phyloP scores from a whole-genome alignment of 2,888 invertebrate genomes.

The Thereva unica region DNA sequence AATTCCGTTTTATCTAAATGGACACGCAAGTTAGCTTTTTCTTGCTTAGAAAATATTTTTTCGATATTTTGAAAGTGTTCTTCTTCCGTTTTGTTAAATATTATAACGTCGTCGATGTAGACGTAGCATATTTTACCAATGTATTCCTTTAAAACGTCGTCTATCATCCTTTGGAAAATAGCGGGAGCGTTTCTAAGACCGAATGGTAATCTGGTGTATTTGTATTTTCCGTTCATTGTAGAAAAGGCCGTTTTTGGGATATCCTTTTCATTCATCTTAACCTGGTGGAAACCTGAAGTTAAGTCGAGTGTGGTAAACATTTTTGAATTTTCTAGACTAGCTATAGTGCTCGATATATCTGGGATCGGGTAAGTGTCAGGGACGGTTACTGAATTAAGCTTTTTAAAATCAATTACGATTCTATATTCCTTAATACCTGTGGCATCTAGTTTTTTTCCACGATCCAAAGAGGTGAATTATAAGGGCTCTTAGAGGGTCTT shows the following conservation, averaged over 20 bases:
- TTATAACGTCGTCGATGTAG: slow-evolving; percentile 44
- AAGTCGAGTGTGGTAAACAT: slow-evolving; percentile 35
- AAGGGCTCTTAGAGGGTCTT: slow-evolving; percentile 41
- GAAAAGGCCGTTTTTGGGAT: slow-evolving; percentile 39
- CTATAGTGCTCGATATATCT: slow-evolving; percentile 20
- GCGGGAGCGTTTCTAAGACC: too few species aligned
- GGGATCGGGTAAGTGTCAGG: slow-evolving; percentile 24
- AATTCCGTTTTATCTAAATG: slow-evolving; percentile 40
- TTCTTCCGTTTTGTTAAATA: slow-evolving; percentile 36
- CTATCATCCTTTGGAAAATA: too few species aligned
- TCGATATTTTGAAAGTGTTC: slow-evolving; percentile 37
- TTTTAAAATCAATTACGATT: slow-evolving; percentile 26
- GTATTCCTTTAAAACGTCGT: slow-evolving; percentile 19
- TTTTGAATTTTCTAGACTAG: slow-evolving; percentile 29
- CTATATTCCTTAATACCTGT: slow-evolving; percentile 27
- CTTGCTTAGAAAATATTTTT: slow-evolving; percentile 33
- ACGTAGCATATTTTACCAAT: slow-evolving; percentile 41
- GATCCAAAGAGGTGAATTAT: slow-evolving; percentile 44
- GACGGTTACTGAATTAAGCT: slow-evolving; percentile 25
- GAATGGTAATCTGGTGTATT: slow-evolving; percentile 31
- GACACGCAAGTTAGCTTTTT: slow-evolving; percentile 34
- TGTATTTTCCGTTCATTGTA: slow-evolving; percentile 41
- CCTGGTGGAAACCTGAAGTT: slow-evolving; percentile 39
- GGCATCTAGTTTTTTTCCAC: slow-evolving; percentile 45
- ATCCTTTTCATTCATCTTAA: slow-evolving; percentile 33